A percentile compares a stretch with the other conserved stretches of the same genome.
Conservation (phyloP, 1,140 invertebrate genomes). For the Nilaparvata lugens region DNA sequence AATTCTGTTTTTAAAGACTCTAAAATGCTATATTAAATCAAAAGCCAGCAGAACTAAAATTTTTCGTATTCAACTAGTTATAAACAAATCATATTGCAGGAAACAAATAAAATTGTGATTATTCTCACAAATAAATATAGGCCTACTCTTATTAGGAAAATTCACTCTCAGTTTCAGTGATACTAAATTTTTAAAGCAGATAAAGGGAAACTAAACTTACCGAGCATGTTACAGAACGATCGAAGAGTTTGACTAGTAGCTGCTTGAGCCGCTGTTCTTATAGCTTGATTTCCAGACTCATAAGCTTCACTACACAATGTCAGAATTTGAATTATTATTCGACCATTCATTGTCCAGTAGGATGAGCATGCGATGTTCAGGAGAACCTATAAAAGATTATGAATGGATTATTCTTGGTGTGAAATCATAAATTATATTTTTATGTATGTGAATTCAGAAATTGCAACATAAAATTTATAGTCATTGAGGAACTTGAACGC, state of each 20-base stretch:
- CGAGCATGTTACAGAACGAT: constrained; percentile 70
- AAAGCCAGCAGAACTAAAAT: no score
- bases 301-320: constrained; percentile 64
- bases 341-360: constrained; percentile 72
- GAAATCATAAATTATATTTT: constrained; percentile 27
- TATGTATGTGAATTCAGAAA: neutral
- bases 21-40: no score
- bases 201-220: no score
- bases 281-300: constrained; percentile 61
- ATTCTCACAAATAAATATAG: no score
- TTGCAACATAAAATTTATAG: neutral
- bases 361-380: constrained; percentile 70
- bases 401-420: no score
- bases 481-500: neutral
- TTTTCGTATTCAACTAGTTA: no score
- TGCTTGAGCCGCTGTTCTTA: constrained; percentile 69
- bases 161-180: no score
- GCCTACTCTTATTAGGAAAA: no score
- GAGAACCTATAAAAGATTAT: constrained; percentile 64
- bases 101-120: no score
- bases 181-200: no score
- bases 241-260: constrained; percentile 72
- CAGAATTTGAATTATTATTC: constrained; percentile 67
- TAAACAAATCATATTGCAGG: no score
- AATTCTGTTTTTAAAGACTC: no score